Conservation (phyloP, 2,797 vertebrate species). For the Apogon hyalosoma region DNA sequence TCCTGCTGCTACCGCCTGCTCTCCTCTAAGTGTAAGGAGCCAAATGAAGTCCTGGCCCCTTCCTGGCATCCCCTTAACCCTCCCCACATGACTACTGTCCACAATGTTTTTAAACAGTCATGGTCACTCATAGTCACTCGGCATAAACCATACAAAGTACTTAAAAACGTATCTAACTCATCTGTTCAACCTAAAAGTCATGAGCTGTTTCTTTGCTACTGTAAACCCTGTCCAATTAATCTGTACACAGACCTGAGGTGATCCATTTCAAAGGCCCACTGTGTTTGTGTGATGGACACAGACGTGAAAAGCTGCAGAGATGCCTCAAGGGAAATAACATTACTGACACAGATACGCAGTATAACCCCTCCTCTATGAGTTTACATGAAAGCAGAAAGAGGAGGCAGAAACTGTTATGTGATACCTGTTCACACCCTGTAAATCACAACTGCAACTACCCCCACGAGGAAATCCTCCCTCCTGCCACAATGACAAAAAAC, state of each 20-base stretch:
- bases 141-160: neutral
- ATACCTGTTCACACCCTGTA: constrained; percentile 63
- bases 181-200: constrained; percentile 3
- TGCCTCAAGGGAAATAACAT: neutral
- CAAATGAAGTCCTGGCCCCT: neutral
- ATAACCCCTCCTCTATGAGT: constrained; percentile 13
- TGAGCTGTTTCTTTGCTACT: neutral
- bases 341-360: constrained; percentile 1
- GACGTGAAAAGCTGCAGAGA: neutral
- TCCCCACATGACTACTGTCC: neutral
- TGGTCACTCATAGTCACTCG: neutral
- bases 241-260: constrained; percentile 6
- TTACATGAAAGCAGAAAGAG: constrained; percentile 33
- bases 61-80: neutral
- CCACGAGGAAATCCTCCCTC: constrained; percentile 12
- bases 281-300: neutral
- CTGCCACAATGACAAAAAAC: neutral
- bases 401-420: constrained; percentile 23
- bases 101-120: neutral
- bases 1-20: neutral
- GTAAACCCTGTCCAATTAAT: neutral
- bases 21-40: constrained; percentile 1
- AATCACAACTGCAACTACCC: constrained; percentile 44
- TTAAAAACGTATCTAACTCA: neutral
- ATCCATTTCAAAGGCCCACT: constrained; percentile 8